Evolutionary conservation across 2,888 invertebrate species (phyloP), one percentile per base, ranked within the genome.

Genomic region (Hypolimnas misippus): DNA sequence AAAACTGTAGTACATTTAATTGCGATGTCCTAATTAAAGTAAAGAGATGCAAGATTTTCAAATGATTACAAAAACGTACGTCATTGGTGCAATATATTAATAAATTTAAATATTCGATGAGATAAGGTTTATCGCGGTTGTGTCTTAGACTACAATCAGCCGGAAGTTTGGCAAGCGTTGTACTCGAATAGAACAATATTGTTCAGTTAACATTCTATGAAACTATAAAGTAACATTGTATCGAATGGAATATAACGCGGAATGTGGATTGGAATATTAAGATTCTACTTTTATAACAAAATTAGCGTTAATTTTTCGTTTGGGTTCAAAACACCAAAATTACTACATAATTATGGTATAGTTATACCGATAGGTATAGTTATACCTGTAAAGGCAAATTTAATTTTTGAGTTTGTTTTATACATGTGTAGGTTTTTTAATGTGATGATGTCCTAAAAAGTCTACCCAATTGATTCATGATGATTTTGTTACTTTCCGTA

Each of bases 181-280:
- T 42, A 38, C 33, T 49, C 54, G 55, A 55, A 58, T 44, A 57
- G 29, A 62, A 58, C 62, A 63, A 56, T 62, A 63, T 62, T 57
- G 62, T 63, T 58, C 58, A 65, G 66, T 66, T 63, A 62, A 54
- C 64, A 66, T 66, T 57, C 67, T 66, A 49, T 60, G 51, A 65
- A 54, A 52, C 64, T 50, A 62, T 69, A 68, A 73, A 72, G 57
- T 63, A 64, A 72, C 68, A 72, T 66, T 72, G 70, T 72, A 65
- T 14, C 53, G 55, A 68, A 66, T 69, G 67, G 62, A 62, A 14
- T 33, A 53, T 44, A 58, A 51, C 42, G 40, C 40, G 2, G 17
- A 52, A 46, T 52, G 25, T 35, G 17, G 35, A 33, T 53, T 58
- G 10, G 12, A 38, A 42, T 42, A 42, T 42, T 42, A 58, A 52